phyloP scores from a whole-genome alignment of 1,140 invertebrate species.

The Pogonomyrmex californicus region DNA sequence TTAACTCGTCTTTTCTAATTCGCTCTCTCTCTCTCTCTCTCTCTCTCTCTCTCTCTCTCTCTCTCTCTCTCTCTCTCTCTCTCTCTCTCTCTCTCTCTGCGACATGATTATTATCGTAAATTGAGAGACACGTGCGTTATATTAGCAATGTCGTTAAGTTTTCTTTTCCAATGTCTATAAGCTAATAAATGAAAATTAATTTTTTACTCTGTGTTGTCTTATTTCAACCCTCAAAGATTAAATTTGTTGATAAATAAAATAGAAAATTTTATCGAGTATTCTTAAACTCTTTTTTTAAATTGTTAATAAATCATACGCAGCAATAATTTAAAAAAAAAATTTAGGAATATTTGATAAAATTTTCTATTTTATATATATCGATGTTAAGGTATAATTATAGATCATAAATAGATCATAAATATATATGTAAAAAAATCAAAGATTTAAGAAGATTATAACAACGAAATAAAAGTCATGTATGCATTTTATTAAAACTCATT shows the following conservation, averaged over 20 bases:
- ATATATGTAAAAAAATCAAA: background rate
- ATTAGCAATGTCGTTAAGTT: conserved; percentile 78
- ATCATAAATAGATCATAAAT: background rate
- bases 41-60: no score
- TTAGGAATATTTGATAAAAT: background rate
- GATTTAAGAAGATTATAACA: background rate
- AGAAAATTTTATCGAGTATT: background rate
- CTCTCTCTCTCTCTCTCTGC: background rate
- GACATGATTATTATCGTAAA: conserved; percentile 41
- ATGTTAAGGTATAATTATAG: background rate
- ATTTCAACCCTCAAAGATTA: background rate
- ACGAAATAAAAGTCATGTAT: background rate
- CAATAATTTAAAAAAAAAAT: background rate
- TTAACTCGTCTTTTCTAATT: conserved; percentile 28
- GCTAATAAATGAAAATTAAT: conserved; percentile 83
- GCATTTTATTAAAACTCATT: conserved; percentile 68
- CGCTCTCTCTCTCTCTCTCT: no score
- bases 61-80: no score
- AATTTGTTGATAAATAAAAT: background rate
- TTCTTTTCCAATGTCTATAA: conserved; percentile 81
- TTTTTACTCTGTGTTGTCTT: conserved; percentile 72
- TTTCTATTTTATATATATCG: background rate
- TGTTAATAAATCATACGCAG: background rate
- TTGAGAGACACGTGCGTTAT: conserved; percentile 61
- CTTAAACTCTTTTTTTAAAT: background rate